Percentiles rank a stretch among this genome's conserved stretches.
Conservation (phyloP, 2,113 vertebrate species). For the Grantiella picta region DNA sequence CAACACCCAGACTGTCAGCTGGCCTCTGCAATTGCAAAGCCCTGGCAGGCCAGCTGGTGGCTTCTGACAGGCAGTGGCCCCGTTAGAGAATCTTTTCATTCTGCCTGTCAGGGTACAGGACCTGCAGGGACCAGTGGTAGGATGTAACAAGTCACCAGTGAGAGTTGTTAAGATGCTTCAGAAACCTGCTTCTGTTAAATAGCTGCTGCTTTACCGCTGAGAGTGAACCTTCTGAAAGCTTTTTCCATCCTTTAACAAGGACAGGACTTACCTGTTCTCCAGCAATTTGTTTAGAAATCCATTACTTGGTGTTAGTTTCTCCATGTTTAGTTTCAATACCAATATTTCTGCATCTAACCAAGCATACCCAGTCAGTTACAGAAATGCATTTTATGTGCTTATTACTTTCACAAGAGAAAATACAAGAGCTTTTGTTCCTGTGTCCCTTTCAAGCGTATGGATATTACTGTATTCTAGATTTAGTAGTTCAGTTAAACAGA, state of each 20-base stretch:
- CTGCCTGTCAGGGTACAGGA: slow-evolving; percentile 80
- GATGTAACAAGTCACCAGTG: slow-evolving; percentile 75
- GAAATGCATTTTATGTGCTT: background rate
- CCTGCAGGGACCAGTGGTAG: slow-evolving; percentile 75
- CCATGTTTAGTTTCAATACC: background rate
- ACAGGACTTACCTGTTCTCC: background rate
- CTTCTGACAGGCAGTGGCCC: slow-evolving; percentile 83
- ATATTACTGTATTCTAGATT: background rate
- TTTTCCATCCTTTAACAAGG: slow-evolving; percentile 50
- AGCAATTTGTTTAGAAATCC: slow-evolving; percentile 26
- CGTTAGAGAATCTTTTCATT: slow-evolving; percentile 76
- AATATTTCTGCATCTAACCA: background rate
- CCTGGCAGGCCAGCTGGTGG: slow-evolving; percentile 86
- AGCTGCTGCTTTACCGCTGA: slow-evolving; percentile 35
- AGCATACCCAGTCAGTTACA: background rate
- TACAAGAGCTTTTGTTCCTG: background rate
- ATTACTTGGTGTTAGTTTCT: slow-evolving; percentile 7
- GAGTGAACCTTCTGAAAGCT: slow-evolving; percentile 34
- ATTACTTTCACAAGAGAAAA: background rate
- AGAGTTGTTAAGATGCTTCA: slow-evolving; percentile 69
- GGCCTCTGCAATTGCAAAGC: slow-evolving; percentile 77
- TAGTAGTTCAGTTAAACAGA: background rate
- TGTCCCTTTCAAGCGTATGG: background rate
- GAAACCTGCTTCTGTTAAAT: slow-evolving; percentile 67
- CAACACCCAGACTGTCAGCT: slow-evolving; percentile 84